Evolutionary conservation across 1,140 invertebrate species (phyloP).

Genomic region (Drosophila azteca): DNA sequence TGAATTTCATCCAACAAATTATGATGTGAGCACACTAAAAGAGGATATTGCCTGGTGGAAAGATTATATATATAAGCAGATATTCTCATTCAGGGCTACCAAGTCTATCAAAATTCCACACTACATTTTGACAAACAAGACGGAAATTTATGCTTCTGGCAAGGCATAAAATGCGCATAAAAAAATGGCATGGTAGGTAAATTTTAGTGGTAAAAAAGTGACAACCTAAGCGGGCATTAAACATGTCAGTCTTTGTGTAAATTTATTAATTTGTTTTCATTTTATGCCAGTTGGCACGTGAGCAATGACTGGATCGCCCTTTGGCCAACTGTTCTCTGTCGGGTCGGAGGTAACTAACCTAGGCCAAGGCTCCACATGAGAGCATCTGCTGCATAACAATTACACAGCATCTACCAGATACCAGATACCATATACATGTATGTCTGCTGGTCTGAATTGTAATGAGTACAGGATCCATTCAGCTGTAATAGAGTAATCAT

Average conservation of each 20-base stretch:
- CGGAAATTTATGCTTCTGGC: conserved; percentile 56
- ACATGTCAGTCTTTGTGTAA: conserved; percentile 10
- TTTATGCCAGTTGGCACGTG: conserved; percentile 46
- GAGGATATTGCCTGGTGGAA: not conserved
- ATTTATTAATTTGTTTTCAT: conserved; percentile 57
- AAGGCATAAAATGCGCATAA: too few species aligned
- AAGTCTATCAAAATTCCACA: conserved; percentile 19
- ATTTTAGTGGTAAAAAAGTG: conserved; percentile 28
- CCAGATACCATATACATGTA: conserved; percentile 3
- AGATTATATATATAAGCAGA: conserved; percentile 13
- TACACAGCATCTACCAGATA: not conserved
- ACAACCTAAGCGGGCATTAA: conserved; percentile 42
- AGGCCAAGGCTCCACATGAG: conserved; percentile 35
- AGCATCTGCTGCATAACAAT: conserved; percentile 9
- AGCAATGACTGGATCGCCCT: conserved; percentile 28
- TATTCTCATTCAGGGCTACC: conserved; percentile 9
- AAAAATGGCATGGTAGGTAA: too few species aligned
- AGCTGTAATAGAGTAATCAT: too few species aligned
- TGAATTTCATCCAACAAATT: conserved; percentile 11
- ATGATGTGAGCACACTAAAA: not conserved
- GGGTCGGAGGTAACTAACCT: conserved; percentile 54
- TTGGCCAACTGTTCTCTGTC: conserved; percentile 24
- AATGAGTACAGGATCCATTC: too few species aligned
- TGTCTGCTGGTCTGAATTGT: not conserved
- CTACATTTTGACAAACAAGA: conserved; percentile 32